Conservation (phyloP, 2,797 vertebrate genomes). For the Megalops cyprinoides region DNA sequence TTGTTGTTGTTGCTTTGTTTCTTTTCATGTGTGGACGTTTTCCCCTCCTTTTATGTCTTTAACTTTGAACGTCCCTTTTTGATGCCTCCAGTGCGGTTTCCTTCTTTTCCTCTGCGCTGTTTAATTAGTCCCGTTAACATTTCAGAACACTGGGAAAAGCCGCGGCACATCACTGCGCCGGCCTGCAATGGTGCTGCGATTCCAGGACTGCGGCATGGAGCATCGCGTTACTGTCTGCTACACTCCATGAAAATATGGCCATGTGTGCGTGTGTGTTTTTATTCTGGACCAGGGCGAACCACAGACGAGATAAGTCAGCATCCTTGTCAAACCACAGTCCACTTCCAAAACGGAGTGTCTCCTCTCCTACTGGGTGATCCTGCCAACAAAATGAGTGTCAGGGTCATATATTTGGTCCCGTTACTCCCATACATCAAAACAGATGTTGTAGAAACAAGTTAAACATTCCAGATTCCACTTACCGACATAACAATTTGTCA, state of each 20-base stretch:
- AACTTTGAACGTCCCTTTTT: slow-evolving; percentile 48
- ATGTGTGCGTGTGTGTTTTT: slow-evolving; percentile 13
- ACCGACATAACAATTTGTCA: slow-evolving; percentile 39
- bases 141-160: slow-evolving; percentile 40
- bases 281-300: slow-evolving; percentile 43
- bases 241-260: slow-evolving; percentile 51
- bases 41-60: slow-evolving; percentile 43
- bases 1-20: slow-evolving; percentile 39
- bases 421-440: slow-evolving; percentile 45
- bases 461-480: slow-evolving; percentile 25
- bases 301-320: slow-evolving; percentile 49
- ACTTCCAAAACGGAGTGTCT: slow-evolving; percentile 37
- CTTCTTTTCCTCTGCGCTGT: slow-evolving; percentile 34
- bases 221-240: slow-evolving; percentile 49
- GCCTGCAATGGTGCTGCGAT: slow-evolving; percentile 37
- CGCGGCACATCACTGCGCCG: slow-evolving; percentile 27
- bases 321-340: slow-evolving; percentile 35
- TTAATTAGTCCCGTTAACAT: slow-evolving; percentile 53
- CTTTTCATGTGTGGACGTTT: slow-evolving; percentile 43
- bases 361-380: background rate
- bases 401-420: slow-evolving; percentile 7
- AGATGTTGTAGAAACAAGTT: slow-evolving; percentile 41
- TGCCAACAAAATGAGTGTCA: slow-evolving; percentile 7
- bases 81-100: slow-evolving; percentile 43
- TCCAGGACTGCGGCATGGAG: slow-evolving; percentile 42